phyloP scores from a whole-genome alignment of 2,888 invertebrate genomes.

The Anorthoa munda region DNA sequence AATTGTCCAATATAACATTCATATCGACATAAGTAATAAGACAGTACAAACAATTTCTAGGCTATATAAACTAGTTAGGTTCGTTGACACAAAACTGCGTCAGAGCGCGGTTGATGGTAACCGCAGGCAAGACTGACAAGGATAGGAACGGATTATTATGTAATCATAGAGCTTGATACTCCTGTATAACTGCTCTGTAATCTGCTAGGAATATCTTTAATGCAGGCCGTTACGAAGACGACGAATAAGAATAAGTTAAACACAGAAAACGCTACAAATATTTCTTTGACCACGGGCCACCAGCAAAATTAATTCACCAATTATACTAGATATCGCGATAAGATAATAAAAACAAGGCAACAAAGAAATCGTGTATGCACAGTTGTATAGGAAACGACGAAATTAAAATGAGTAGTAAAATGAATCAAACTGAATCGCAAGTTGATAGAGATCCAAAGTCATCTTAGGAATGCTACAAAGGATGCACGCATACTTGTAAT shows the following conservation, averaged over 20 bases:
- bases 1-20: slow-evolving; percentile 21
- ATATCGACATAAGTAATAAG: slow-evolving; percentile 24
- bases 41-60: slow-evolving; percentile 52
- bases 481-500: slow-evolving; percentile 32
- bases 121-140: slow-evolving; percentile 63
- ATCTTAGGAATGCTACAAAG: slow-evolving; percentile 54
- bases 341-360: slow-evolving; percentile 30
- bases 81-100: slow-evolving; percentile 76
- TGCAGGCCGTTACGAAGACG: slow-evolving; percentile 21
- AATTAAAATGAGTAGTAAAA: slow-evolving; percentile 31
- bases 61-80: slow-evolving; percentile 78
- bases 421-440: slow-evolving; percentile 26
- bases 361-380: slow-evolving; percentile 29
- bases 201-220: slow-evolving; percentile 50
- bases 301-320: no score
- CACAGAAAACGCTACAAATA: slow-evolving; percentile 1
- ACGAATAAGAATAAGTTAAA: slow-evolving; percentile 23
- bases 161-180: slow-evolving; percentile 61
- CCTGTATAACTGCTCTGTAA: slow-evolving; percentile 52
- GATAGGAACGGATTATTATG: slow-evolving; percentile 61
- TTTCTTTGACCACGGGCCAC: not conserved
- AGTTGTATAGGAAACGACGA: slow-evolving; percentile 38
- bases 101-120: slow-evolving; percentile 64
- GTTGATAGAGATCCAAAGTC: slow-evolving; percentile 46
- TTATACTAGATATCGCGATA: no score